Evolutionary conservation across 1,140 invertebrate species (phyloP), one percentile per base, ranked within the genome.

Genomic region (Thrips palmi): DNA sequence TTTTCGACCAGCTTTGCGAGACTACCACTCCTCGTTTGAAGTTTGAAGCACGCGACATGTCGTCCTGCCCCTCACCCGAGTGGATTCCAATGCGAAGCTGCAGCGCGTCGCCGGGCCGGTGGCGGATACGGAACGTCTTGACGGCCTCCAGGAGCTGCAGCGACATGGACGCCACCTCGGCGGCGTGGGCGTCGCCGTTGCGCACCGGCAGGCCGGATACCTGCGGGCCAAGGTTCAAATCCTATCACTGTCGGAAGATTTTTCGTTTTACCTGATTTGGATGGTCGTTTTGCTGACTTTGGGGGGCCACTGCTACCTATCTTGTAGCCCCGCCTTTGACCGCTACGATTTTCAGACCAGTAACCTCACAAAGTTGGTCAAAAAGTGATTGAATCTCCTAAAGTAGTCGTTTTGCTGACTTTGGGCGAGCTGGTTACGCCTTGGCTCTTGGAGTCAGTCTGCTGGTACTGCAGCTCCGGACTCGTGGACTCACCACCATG

Each of bases 141-240:
- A 92, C 78, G 14, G 79, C 77, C 6, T 74, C 66, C 2, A 93
- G 62, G 23, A 96, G 59, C 50, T 82, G 74, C 21, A 94, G 58
- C 1, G 88, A 87, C 86, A 96, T 88, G 1, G 79, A 81, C 6
- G 87, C 87, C 43, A 96, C 85, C 63, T 96, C 88, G 1, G 74
- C 80, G 1, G 87, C 88, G 52, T 96, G 89, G 33, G 75, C 63
- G 47, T 70, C 60, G 0, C 77, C 82, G 51, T 81, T 82, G 31
- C 77, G 65, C 31, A 86, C 68, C 0, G 86, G 86, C 2, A 91
- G 59, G 8, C 87, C 87, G 18, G 76, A 82, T 17, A 80, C 78
- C 75, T 77, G 32, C 11, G 38, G 37, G 36, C 7, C 34, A 25
- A 33, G 11, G n/a, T 10, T 27, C 10, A n/a, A 27, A 27, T 27